These are phyloP conservation scores for Bergia sp. DNA, from an alignment of 92 coral and sea anemone species.

Conservation along the genomic window DNA sequence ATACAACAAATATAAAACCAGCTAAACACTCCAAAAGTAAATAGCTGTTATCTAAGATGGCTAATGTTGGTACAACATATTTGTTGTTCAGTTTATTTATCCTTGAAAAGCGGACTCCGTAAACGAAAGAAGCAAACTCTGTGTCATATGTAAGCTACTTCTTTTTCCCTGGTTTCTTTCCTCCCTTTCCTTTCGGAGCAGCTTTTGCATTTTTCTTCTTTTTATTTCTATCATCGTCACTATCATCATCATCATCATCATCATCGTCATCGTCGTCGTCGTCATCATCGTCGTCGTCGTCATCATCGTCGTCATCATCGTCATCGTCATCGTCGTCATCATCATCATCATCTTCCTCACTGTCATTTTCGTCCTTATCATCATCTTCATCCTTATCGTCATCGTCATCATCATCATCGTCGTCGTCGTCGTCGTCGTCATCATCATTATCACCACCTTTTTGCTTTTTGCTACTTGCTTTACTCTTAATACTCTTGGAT, in stretches of 20 bases:
- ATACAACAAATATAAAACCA: slow-evolving; percentile 1
- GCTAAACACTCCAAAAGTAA: neutral
- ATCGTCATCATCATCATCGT: slow-evolving; percentile 74
- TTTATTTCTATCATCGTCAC: slow-evolving; percentile 62
- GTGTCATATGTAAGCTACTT: neutral
- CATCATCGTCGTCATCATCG: slow-evolving; percentile 78
- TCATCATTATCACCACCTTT: slow-evolving; percentile 69
- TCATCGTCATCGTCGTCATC: slow-evolving; percentile 77
- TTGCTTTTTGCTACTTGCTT: slow-evolving; percentile 38
- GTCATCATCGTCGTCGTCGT: slow-evolving; percentile 74
- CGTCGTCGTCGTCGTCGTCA: slow-evolving; percentile 66
- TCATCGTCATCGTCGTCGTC: slow-evolving; percentile 80
- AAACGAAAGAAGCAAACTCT: neutral
- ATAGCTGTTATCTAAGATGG: neutral
- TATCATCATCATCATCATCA: slow-evolving; percentile 74
- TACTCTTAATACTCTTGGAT: slow-evolving; percentile 38
- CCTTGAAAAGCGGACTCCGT: neutral
- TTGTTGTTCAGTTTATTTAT: neutral
- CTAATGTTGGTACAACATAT: neutral
- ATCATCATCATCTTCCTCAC: slow-evolving; percentile 45
- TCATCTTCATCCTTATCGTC: slow-evolving; percentile 70
- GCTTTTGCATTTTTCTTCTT: slow-evolving; percentile 29
- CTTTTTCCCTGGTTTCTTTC: slow-evolving; percentile 27
- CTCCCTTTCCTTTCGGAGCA: slow-evolving; percentile 27
- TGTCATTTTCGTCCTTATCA: slow-evolving; percentile 46